Conservation (phyloP, 2,888 invertebrate species). For the Hyles lineata region DNA sequence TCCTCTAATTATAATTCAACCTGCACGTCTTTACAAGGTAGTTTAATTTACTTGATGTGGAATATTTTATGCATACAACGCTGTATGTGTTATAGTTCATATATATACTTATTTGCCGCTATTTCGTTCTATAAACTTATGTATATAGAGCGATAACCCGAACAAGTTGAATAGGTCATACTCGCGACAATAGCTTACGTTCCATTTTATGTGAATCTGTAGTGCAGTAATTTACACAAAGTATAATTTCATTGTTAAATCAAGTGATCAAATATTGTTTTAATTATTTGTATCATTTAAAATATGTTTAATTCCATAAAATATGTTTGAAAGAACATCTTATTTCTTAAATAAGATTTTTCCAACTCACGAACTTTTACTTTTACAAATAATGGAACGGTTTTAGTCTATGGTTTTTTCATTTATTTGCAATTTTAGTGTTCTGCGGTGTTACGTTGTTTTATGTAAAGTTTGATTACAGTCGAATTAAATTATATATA, state of each 20-base stretch:
- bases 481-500: not conserved
- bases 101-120: slow-evolving; percentile 80
- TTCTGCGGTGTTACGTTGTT: slow-evolving; percentile 12
- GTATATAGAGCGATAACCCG: slow-evolving; percentile 66
- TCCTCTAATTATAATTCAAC: slow-evolving; percentile 17
- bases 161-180: slow-evolving; percentile 62
- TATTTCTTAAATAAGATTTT: too few relatives aligned
- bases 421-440: slow-evolving; percentile 30
- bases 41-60: slow-evolving; percentile 26
- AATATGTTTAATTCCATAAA: too few relatives aligned
- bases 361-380: not conserved
- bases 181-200: slow-evolving; percentile 52
- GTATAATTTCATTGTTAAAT: not conserved
- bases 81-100: slow-evolving; percentile 60
- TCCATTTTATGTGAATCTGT: slow-evolving; percentile 54
- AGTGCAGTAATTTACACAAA: not conserved
- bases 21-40: not conserved
- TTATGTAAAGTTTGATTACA: not conserved
- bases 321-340: too few relatives aligned
- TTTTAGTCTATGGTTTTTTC: slow-evolving; percentile 74
- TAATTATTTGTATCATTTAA: not conserved
- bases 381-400: slow-evolving; percentile 48
- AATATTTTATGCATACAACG: slow-evolving; percentile 54
- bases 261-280: not conserved
- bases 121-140: slow-evolving; percentile 65